Percentiles rank a stretch among this genome's conserved stretches.
These are phyloP conservation scores for Rhagologus leucostigma DNA, from an alignment of 2,113 vertebrate genomes.

Conservation along the genomic window DNA sequence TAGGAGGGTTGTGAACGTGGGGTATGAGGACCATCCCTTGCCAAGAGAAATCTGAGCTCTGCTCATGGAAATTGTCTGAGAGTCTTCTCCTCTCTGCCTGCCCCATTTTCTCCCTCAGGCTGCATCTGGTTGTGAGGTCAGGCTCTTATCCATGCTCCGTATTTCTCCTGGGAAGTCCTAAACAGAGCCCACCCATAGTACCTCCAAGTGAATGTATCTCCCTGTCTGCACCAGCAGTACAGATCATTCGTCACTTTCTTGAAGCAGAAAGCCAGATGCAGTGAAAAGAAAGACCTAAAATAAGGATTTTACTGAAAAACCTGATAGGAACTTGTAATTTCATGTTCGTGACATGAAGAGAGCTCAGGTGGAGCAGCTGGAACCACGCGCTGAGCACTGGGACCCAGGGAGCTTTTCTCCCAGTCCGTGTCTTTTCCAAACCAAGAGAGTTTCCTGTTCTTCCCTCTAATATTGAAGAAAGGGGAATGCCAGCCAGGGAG, in stretches of 20 bases:
- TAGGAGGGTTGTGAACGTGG: background rate
- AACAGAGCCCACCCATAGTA: background rate
- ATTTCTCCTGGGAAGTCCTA: background rate
- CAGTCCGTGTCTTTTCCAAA: background rate
- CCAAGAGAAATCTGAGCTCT: background rate
- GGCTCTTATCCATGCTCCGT: accelerated
- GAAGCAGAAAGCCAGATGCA: background rate
- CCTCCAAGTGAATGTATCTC: background rate
- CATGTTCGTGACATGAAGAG: accelerated
- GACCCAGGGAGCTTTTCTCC: background rate
- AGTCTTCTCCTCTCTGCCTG: background rate
- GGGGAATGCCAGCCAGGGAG: accelerated
- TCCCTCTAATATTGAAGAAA: background rate
- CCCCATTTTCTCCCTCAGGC: background rate
- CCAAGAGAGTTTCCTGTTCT: background rate
- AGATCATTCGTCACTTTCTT: background rate
- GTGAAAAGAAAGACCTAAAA: background rate
- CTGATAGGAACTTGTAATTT: background rate
- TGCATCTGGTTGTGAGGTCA: background rate
- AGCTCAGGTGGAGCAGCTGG: background rate
- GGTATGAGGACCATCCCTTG: background rate
- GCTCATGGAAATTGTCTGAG: background rate
- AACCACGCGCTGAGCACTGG: accelerated
- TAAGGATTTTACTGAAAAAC: background rate
- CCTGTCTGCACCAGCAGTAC: background rate